Evolutionary conservation across 1,140 invertebrate species (phyloP).

Genomic region (Coenobita brevimanus): DNA sequence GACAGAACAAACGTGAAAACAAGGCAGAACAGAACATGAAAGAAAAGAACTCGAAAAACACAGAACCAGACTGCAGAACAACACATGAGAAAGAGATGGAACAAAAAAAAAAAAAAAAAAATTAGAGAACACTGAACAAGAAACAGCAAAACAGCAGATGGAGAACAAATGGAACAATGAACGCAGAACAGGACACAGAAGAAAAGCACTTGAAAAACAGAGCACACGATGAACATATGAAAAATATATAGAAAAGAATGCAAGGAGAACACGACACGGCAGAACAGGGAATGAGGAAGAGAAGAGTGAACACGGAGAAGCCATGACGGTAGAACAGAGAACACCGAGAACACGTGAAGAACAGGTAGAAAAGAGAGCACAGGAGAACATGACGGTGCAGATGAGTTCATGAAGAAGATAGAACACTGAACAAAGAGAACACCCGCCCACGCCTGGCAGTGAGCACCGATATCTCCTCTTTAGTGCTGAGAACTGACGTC

Average conservation of each 20-base stretch:
- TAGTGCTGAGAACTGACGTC: too few species aligned
- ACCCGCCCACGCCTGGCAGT: too few species aligned
- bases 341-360: too few species aligned
- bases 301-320: not conserved
- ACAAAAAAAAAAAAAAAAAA: not conserved
- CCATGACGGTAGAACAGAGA: too few species aligned
- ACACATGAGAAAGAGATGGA: not conserved
- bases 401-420: too few species aligned
- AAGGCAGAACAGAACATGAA: not conserved
- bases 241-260: not conserved
- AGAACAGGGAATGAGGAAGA: not conserved
- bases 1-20: not conserved
- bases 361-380: too few species aligned
- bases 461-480: too few species aligned
- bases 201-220: not conserved
- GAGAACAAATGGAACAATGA: not conserved
- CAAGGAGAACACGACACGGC: not conserved
- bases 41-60: not conserved
- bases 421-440: too few species aligned
- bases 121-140: not conserved
- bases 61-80: not conserved
- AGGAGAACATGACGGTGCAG: not conserved
- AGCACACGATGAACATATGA: not conserved
- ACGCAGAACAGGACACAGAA: not conserved
- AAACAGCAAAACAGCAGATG: not conserved